Evolutionary conservation across 2,888 invertebrate species (phyloP).

Genomic region (Stenchaetothrips biformis): DNA sequence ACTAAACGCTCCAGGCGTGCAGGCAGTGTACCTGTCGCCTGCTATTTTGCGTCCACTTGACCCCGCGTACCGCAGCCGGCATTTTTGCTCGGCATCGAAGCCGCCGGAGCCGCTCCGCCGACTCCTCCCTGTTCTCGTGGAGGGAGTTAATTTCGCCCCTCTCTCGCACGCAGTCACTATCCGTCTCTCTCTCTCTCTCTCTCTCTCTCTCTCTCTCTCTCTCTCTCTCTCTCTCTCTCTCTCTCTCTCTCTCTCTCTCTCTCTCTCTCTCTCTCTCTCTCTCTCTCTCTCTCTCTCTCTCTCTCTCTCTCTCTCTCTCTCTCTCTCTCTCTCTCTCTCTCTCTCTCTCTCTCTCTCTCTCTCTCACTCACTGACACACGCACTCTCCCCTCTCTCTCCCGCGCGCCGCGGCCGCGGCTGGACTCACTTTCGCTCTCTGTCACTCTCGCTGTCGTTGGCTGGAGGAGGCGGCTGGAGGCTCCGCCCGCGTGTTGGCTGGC

Average conservation of each 20-base stretch:
- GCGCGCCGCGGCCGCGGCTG: neutral
- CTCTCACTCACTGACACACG: neutral
- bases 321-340: too few species aligned
- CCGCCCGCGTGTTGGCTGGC: neutral
- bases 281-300: neutral
- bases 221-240: neutral
- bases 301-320: neutral
- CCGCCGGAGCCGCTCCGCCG: too few species aligned
- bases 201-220: neutral
- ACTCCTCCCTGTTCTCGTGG: too few species aligned
- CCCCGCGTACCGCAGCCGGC: too few species aligned
- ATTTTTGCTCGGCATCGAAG: too few species aligned
- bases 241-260: conserved; percentile 12
- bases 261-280: too few species aligned
- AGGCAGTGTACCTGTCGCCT: too few species aligned
- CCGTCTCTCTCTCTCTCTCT: neutral
- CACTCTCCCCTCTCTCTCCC: neutral
- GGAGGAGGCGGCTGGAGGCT: neutral
- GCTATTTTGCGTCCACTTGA: too few species aligned
- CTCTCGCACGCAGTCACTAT: too few species aligned
- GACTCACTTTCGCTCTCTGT: conserved; percentile 17
- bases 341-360: neutral
- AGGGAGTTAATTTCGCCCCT: too few species aligned
- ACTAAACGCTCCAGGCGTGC: too few species aligned
- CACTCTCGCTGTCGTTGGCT: conserved; percentile 14